Evolutionary conservation across 2,888 invertebrate genomes (phyloP), one percentile per base, ranked within the genome.

Genomic region (Torymus auratus): DNA sequence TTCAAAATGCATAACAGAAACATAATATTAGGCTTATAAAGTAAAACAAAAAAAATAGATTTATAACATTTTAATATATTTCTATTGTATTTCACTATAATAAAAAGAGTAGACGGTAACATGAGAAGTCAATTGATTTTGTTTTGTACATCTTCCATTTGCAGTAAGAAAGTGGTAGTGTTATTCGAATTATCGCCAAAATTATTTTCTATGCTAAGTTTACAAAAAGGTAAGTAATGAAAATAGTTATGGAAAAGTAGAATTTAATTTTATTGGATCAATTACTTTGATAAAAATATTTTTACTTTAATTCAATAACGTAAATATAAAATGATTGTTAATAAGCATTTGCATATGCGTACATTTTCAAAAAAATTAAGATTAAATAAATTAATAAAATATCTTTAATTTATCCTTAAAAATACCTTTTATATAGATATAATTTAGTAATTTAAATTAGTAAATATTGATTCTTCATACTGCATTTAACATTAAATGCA

Each of bases 1-100:
- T 78, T 78, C 12, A 58, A 58, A 71, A 70, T 65, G 61, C 56
- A 71, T 52, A 23, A 72, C 13, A 56, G 13, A 65, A 58, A 58
- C 50, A 50, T 69, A 77, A 65, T 15, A 69, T 70, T 10, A 17
- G 61, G 64, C 50, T 52, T 11, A 55, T 75, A 58, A 68, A 15
- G 71, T 65, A 58, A 50, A 58, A 11, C 23, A 12, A 20, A 20
- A 55, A 20, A 55, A 17, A 41, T 64, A 28, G 28, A 28, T 28
- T 28, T 28, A 28, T 28, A n/a, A 17, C 61, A 73, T 64, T 64
- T 17, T 64, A 73, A 73, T 13, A 10, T 55, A 55, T 73, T 64
- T 72, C 17, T 55, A 71, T 55, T 73, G 64, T 73, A 73, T 55
- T 73, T 28, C 64, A 55, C 41, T 64, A 13, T 17, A 62, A 62